A percentile compares a stretch with the other conserved stretches of the same genome.
Evolutionary conservation across 30 jellyfish, hydroid and myxozoan genomes (phyloP).

Genomic region (Aurelia coerulea): DNA sequence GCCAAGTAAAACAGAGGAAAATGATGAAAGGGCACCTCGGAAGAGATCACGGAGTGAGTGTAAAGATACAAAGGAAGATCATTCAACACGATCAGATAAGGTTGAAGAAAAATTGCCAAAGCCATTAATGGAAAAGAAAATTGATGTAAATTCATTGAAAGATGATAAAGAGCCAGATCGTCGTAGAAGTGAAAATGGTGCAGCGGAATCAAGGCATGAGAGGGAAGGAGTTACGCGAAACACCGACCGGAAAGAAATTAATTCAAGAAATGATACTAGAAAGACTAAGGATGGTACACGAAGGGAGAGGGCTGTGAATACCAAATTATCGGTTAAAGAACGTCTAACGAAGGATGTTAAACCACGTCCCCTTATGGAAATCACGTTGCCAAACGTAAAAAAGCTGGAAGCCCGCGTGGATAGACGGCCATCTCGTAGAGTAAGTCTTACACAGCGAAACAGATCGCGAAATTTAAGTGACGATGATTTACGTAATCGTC

Average conservation of each 20-base stretch:
- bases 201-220: background rate
- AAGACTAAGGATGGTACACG: background rate
- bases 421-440: constrained; percentile 34
- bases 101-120: constrained; percentile 5
- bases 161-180: background rate
- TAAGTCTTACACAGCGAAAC: constrained; percentile 17
- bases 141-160: background rate
- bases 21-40: too few relatives aligned
- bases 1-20: too few relatives aligned
- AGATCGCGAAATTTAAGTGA: background rate
- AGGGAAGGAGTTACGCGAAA: background rate
- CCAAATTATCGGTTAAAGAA: background rate
- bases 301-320: background rate
- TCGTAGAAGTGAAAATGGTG: background rate
- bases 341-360: background rate
- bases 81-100: too few relatives aligned
- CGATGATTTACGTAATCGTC: background rate
- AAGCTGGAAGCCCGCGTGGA: constrained; percentile 1
- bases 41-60: too few relatives aligned
- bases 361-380: constrained; percentile 72
- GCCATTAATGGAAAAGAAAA: constrained; percentile 23
- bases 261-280: background rate
- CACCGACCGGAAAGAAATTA: background rate
- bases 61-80: too few relatives aligned
- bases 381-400: constrained; percentile 22